These are phyloP conservation scores for Nannoperca australis DNA, from an alignment of 2,797 vertebrate species.

Conservation along the genomic window DNA sequence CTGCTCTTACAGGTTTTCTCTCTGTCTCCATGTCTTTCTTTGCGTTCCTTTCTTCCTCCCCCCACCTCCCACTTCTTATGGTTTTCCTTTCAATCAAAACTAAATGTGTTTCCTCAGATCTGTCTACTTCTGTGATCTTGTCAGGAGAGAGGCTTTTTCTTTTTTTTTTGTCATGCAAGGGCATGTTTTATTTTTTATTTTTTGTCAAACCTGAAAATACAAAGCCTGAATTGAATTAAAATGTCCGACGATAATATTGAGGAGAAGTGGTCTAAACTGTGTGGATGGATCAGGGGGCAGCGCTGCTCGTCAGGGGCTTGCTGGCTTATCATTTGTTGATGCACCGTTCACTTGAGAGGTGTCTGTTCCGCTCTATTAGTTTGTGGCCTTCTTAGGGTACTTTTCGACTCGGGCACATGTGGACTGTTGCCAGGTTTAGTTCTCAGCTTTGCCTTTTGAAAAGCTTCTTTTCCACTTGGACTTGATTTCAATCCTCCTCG, in stretches of 20 bases:
- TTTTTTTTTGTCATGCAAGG: background rate
- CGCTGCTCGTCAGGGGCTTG: background rate
- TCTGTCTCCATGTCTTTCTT: conserved; percentile 1
- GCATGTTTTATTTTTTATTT: background rate
- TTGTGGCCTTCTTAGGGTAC: conserved; percentile 1
- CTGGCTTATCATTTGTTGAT: background rate
- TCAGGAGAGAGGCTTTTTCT: background rate
- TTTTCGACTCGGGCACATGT: conserved; percentile 5
- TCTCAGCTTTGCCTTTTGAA: conserved; percentile 18
- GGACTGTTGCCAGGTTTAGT: conserved; percentile 7
- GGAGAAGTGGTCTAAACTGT: background rate
- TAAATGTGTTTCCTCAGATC: conserved; percentile 5
- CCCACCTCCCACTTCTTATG: background rate
- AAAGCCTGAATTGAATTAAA: background rate
- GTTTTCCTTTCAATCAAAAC: background rate
- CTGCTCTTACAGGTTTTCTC: background rate
- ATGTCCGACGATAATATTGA: background rate
- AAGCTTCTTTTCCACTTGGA: conserved; percentile 11
- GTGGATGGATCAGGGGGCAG: background rate
- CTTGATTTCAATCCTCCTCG: conserved; percentile 6
- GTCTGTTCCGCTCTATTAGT: conserved; percentile 6
- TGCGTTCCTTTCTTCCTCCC: background rate
- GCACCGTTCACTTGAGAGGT: background rate
- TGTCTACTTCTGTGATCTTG: conserved; percentile 3
- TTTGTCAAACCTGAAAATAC: background rate